Conservation (phyloP, 2,888 invertebrate genomes). For the Pantelozetes paolii region DNA sequence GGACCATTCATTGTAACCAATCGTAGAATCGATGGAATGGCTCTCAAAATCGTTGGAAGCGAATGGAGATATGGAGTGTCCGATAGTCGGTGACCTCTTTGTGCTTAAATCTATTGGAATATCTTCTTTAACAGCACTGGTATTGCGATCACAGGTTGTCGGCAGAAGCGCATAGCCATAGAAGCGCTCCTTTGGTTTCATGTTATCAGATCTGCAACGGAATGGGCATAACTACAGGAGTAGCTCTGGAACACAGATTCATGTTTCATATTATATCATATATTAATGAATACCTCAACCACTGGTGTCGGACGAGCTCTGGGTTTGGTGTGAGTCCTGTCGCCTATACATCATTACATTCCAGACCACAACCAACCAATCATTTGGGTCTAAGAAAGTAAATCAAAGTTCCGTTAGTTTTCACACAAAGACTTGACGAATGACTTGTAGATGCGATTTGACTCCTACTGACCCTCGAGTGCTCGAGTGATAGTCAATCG, state of each 20-base stretch:
- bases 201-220: conserved; percentile 16
- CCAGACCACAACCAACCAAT: conserved; percentile 10
- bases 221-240: conserved; percentile 29
- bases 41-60: not conserved
- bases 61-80: conserved; percentile 8
- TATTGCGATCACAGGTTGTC: conserved; percentile 23
- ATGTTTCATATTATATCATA: too few species aligned
- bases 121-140: conserved; percentile 37
- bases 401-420: conserved; percentile 12
- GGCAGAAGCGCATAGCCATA: conserved; percentile 38
- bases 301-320: conserved; percentile 20
- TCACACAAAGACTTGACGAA: not conserved
- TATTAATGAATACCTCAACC: conserved; percentile 12
- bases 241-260: not conserved
- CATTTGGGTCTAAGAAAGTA: conserved; percentile 16
- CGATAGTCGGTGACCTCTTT: conserved; percentile 29
- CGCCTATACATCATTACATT: conserved; percentile 19
- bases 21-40: not conserved
- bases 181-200: conserved; percentile 42
- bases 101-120: conserved; percentile 44
- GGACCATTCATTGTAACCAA: conserved; percentile 3
- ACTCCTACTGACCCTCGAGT: conserved; percentile 4
- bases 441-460: not conserved
- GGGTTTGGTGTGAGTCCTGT: conserved; percentile 16
- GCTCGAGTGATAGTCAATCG: not conserved